These are phyloP conservation scores for Adineta ricciae DNA, from an alignment of 2,888 invertebrate species.

Conservation along the genomic window DNA sequence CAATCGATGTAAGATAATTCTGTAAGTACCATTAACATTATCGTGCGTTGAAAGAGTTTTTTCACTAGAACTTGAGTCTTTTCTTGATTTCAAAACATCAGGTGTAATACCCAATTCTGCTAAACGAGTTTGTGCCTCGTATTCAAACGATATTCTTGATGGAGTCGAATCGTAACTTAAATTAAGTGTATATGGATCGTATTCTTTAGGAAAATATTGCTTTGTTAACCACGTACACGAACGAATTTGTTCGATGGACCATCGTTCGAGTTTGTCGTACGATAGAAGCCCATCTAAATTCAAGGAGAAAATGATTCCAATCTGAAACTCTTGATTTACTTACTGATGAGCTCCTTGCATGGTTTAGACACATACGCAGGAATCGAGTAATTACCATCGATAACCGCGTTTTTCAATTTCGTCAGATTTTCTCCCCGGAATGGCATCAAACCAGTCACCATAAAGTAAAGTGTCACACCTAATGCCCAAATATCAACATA, in stretches of 20 bases:
- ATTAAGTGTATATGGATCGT: conserved; percentile 22
- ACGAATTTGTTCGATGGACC: conserved; percentile 47
- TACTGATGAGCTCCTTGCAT: conserved; percentile 47
- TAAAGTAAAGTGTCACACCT: conserved; percentile 64
- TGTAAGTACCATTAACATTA: conserved; percentile 56
- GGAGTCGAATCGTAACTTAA: neutral
- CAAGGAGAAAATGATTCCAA: neutral
- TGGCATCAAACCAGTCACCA: conserved; percentile 68
- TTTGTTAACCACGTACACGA: conserved; percentile 56
- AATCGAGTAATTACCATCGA: conserved; percentile 57
- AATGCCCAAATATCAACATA: conserved; percentile 67
- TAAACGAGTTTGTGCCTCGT: neutral
- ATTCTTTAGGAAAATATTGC: conserved; percentile 47
- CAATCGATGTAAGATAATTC: conserved; percentile 58
- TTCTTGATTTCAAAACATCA: neutral
- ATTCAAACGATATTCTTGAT: neutral
- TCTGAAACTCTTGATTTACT: neutral
- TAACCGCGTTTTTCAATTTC: conserved; percentile 60
- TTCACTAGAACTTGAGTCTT: neutral
- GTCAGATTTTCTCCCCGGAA: conserved; percentile 67
- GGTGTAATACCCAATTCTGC: neutral
- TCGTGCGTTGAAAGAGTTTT: neutral
- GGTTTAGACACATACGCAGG: conserved; percentile 46
- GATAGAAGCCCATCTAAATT: conserved; percentile 42
- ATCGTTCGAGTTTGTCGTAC: conserved; percentile 47